These are phyloP conservation scores for Plebejus melissa DNA, from an alignment of 2,888 invertebrate genomes.

Conservation along the genomic window DNA sequence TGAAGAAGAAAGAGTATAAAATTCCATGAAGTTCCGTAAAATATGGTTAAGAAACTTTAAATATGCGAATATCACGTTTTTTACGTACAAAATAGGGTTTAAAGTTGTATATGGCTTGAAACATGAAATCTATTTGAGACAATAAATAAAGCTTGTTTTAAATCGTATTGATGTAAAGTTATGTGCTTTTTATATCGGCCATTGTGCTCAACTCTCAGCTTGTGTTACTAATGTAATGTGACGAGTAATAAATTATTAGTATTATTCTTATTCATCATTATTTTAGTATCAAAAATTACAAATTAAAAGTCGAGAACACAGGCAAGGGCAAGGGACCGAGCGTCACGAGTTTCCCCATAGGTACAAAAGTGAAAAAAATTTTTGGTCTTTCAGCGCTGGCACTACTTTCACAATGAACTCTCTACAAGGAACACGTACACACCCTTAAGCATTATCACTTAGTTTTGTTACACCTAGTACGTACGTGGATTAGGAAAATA, in stretches of 20 bases:
- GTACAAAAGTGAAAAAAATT: too few relatives aligned
- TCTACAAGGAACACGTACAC: too few relatives aligned
- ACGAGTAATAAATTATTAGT: background rate
- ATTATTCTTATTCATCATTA: background rate
- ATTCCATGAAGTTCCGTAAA: background rate
- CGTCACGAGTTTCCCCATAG: too few relatives aligned
- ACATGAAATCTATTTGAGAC: conserved; percentile 22
- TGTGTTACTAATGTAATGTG: background rate
- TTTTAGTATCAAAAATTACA: too few relatives aligned
- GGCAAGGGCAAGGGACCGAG: too few relatives aligned
- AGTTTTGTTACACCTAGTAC: too few relatives aligned
- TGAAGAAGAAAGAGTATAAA: conserved; percentile 18
- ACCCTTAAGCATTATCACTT: too few relatives aligned
- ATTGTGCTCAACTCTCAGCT: background rate
- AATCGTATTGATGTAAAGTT: conserved; percentile 21
- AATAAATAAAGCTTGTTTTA: conserved; percentile 20
- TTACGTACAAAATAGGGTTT: background rate
- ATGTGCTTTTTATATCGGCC: conserved; percentile 1
- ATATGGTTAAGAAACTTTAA: background rate
- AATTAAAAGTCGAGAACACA: too few relatives aligned
- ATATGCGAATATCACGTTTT: conserved; percentile 19
- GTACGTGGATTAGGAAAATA: too few relatives aligned
- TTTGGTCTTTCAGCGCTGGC: too few relatives aligned
- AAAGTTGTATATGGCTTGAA: background rate
- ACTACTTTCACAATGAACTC: too few relatives aligned